Evolutionary conservation across 2,888 invertebrate genomes (phyloP).

Genomic region (Heliconius aoede): DNA sequence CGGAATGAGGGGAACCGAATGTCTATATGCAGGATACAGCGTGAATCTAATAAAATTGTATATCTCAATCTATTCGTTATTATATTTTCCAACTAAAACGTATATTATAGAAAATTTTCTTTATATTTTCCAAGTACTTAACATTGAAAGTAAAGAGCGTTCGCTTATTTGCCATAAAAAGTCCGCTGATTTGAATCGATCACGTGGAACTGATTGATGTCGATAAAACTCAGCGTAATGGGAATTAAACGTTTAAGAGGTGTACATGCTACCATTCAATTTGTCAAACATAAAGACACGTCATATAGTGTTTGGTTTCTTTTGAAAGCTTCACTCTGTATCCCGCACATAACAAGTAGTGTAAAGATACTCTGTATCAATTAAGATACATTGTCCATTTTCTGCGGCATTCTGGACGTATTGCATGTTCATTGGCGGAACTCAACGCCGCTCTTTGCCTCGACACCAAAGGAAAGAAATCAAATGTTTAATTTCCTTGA

Average conservation of each 20-base stretch:
- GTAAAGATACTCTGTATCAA: not conserved
- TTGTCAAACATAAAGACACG: not conserved
- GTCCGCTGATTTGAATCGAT: conserved; percentile 47
- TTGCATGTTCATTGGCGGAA: not conserved
- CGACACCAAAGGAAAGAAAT: not conserved
- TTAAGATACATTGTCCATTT: not conserved
- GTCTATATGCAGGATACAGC: no score
- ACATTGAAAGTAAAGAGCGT: conserved; percentile 16
- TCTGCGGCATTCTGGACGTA: not conserved
- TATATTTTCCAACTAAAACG: not conserved
- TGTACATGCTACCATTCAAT: conserved; percentile 9
- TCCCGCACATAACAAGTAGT: not conserved
- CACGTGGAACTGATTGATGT: conserved; percentile 47
- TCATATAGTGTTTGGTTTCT: no score
- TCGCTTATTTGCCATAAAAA: conserved; percentile 42
- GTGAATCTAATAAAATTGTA: no score
- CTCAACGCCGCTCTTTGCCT: not conserved
- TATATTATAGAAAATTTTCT: not conserved
- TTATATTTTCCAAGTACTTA: conserved; percentile 1
- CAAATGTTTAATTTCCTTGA: not conserved
- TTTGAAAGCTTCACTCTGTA: not conserved
- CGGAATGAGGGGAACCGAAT: no score
- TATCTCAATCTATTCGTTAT: no score
- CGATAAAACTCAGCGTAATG: conserved; percentile 45
- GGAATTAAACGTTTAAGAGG: conserved; percentile 37